These are phyloP conservation scores for Rhipidura dahli DNA, from an alignment of 2,113 vertebrate genomes.

Conservation along the genomic window DNA sequence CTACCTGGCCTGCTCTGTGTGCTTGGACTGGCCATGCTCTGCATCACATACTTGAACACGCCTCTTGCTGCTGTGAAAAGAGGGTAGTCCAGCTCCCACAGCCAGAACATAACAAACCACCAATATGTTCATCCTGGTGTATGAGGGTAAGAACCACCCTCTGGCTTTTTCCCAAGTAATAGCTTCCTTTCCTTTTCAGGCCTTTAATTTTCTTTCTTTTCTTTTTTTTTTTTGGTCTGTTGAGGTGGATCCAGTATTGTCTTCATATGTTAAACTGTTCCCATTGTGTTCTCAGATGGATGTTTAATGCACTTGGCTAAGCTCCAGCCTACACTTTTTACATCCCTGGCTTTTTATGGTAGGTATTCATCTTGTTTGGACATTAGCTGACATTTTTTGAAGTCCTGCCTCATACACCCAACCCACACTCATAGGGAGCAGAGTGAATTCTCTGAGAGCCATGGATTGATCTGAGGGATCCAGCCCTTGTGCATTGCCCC, in stretches of 20 bases:
- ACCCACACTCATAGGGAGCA: background rate
- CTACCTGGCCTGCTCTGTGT: background rate
- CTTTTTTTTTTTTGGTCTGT: background rate
- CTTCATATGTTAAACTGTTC: background rate
- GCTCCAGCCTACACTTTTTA: background rate
- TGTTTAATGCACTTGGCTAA: background rate
- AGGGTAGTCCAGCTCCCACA: background rate
- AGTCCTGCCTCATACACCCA: background rate
- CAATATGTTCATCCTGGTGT: background rate
- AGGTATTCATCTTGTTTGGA: background rate
- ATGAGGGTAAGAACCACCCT: background rate
- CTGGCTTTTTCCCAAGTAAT: background rate
- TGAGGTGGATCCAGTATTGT: background rate
- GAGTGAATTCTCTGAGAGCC: background rate
- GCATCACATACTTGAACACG: background rate
- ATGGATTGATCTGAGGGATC: background rate
- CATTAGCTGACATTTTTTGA: background rate
- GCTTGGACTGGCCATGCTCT: rapidly evolving
- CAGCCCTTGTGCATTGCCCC: background rate
- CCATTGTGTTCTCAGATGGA: background rate
- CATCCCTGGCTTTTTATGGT: background rate
- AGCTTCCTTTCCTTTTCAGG: background rate
- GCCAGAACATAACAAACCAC: background rate
- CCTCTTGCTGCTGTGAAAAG: background rate
- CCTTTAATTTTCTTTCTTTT: too few species aligned